A percentile compares a stretch with the other conserved stretches of the same genome.
Conservation (phyloP, 2,113 vertebrate genomes). For the Syngnathus typhle region DNA sequence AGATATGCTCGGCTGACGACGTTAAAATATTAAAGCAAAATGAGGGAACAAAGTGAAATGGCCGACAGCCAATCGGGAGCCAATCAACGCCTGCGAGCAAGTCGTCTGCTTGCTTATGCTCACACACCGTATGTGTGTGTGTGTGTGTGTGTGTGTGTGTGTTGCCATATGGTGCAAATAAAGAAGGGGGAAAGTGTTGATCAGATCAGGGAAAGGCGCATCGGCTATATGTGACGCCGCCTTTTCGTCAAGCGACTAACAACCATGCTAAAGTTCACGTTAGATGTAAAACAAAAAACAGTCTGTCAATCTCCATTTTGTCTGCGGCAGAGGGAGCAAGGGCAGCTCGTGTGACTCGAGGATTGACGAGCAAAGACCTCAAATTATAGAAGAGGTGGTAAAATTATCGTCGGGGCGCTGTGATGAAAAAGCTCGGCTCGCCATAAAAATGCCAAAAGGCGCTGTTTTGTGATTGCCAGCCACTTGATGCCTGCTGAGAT, state of each 20-base stretch:
- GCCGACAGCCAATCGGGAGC: slow-evolving; percentile 47
- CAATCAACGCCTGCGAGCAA: slow-evolving; percentile 56
- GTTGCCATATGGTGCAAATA: slow-evolving; percentile 61
- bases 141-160: slow-evolving; percentile 27
- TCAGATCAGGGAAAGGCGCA: slow-evolving; percentile 6
- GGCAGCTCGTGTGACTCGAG: too few relatives aligned
- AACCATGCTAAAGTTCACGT: background rate
- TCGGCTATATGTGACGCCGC: background rate
- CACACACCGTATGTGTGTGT: slow-evolving; percentile 35
- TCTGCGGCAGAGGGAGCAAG: too few relatives aligned
- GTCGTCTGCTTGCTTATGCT: slow-evolving; percentile 36
- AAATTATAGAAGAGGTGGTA: too few relatives aligned
- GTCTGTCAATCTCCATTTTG: background rate
- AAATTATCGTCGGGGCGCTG: too few relatives aligned
- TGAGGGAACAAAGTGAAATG: slow-evolving; percentile 32
- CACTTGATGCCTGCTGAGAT: too few relatives aligned
- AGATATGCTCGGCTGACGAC: slow-evolving; percentile 37
- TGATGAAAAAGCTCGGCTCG: too few relatives aligned
- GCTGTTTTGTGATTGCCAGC: too few relatives aligned
- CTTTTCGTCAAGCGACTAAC: background rate
- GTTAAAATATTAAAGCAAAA: slow-evolving; percentile 40
- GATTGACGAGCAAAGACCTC: too few relatives aligned
- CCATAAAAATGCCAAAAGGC: too few relatives aligned
- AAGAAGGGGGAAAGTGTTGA: slow-evolving; percentile 21
- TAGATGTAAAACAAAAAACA: background rate